Conservation (phyloP, 2,797 vertebrate species). For the Centroberyx gerrardi region DNA sequence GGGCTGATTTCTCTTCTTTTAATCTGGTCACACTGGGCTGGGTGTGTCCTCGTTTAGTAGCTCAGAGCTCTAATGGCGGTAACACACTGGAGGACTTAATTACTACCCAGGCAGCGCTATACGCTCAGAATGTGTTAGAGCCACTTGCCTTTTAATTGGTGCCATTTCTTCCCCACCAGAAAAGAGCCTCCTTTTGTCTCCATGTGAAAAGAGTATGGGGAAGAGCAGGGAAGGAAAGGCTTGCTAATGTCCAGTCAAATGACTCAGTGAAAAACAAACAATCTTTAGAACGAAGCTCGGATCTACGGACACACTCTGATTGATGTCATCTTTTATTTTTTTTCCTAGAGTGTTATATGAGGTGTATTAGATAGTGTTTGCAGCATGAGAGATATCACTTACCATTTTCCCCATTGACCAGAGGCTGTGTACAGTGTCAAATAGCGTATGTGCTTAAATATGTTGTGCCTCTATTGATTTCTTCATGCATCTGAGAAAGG, state of each 20-base stretch:
- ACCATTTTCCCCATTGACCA: conserved; percentile 2
- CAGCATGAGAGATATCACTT: background rate
- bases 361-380: conserved; percentile 13
- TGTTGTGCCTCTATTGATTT: conserved; percentile 60
- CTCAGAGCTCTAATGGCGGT: conserved; percentile 59
- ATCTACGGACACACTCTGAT: conserved; percentile 15
- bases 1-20: conserved; percentile 69
- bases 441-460: conserved; percentile 42
- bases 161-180: conserved; percentile 49
- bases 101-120: conserved; percentile 62
- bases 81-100: conserved; percentile 72
- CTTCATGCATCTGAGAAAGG: conserved; percentile 46
- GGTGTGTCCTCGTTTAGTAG: conserved; percentile 64
- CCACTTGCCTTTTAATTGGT: conserved; percentile 70
- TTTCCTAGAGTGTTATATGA: conserved; percentile 3
- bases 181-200: conserved; percentile 34
- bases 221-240: background rate
- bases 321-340: conserved; percentile 5
- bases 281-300: conserved; percentile 4
- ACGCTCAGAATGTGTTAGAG: conserved; percentile 61
- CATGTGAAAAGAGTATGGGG: conserved; percentile 12
- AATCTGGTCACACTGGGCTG: conserved; percentile 69
- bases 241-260: background rate
- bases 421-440: conserved; percentile 12
- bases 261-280: conserved; percentile 22